A percentile compares a stretch with the other conserved stretches of the same genome.
phyloP scores from a whole-genome alignment of 2,113 vertebrate species.

The Gila orcuttii region DNA sequence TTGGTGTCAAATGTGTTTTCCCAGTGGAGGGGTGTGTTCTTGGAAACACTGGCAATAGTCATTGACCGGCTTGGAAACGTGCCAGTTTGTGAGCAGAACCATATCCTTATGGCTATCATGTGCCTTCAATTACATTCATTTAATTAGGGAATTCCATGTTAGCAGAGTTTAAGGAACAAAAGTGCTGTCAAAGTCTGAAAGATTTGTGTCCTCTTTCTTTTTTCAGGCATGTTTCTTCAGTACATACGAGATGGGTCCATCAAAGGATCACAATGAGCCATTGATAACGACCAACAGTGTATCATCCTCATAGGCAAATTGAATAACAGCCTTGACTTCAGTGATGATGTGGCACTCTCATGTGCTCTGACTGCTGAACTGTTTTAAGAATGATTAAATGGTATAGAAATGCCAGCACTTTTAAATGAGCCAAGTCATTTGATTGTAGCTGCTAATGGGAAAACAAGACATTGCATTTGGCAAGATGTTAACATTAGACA shows the following conservation, averaged over 20 bases:
- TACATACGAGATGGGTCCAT: constrained; percentile 69
- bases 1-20: constrained; percentile 63
- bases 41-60: constrained; percentile 65
- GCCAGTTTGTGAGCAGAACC: constrained; percentile 59
- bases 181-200: constrained; percentile 34
- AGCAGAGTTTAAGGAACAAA: constrained; percentile 52
- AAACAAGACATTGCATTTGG: constrained; percentile 34
- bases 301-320: constrained; percentile 64
- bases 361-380: neutral
- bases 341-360: neutral
- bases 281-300: constrained; percentile 47
- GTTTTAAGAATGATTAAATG: constrained; percentile 23
- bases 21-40: constrained; percentile 37
- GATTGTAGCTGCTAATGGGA: constrained; percentile 16
- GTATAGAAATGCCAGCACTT: constrained; percentile 3
- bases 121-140: constrained; percentile 59
- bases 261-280: constrained; percentile 28
- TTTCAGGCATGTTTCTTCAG: constrained; percentile 90
- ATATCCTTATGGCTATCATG: constrained; percentile 54
- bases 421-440: neutral
- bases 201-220: constrained; percentile 49
- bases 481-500: constrained; percentile 57
- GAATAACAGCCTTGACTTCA: constrained; percentile 55
- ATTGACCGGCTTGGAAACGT: constrained; percentile 56
- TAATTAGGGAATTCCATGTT: constrained; percentile 63